These are phyloP conservation scores for Nicator chloris DNA, from an alignment of 2,113 vertebrate genomes.

Conservation along the genomic window DNA sequence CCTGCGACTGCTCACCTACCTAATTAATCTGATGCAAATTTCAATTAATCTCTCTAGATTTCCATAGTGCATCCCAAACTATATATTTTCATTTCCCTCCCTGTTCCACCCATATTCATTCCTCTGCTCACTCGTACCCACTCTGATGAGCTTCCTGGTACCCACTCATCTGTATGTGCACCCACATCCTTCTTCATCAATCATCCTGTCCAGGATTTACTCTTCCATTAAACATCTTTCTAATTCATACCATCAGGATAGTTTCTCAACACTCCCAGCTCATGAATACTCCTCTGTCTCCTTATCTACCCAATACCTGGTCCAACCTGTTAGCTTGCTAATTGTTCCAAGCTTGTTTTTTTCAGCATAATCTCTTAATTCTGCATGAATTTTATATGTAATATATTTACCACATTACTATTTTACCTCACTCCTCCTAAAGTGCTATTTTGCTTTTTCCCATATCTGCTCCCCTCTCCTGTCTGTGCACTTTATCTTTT, in stretches of 20 bases:
- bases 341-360: not conserved
- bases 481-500: not conserved
- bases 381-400: not conserved
- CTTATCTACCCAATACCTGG: not conserved
- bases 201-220: slow-evolving; percentile 25
- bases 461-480: not conserved
- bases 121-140: not conserved
- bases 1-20: slow-evolving; percentile 1
- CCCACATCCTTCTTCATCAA: slow-evolving; percentile 18
- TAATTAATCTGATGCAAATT: slow-evolving; percentile 50
- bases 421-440: not conserved
- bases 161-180: not conserved
- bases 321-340: slow-evolving; percentile 23
- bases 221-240: not conserved
- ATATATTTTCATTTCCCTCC: not conserved
- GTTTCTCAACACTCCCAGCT: slow-evolving; percentile 43
- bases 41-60: slow-evolving; percentile 20
- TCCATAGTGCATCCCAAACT: slow-evolving; percentile 13
- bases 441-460: not conserved
- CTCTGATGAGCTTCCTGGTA: slow-evolving; percentile 15
- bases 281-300: slow-evolving; percentile 31
- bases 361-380: slow-evolving; percentile 21
- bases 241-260: not conserved
- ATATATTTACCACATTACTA: not conserved
- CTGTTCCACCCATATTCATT: slow-evolving; percentile 18